phyloP scores from a whole-genome alignment of 1,140 invertebrate species.

The Drosophila pachea region DNA sequence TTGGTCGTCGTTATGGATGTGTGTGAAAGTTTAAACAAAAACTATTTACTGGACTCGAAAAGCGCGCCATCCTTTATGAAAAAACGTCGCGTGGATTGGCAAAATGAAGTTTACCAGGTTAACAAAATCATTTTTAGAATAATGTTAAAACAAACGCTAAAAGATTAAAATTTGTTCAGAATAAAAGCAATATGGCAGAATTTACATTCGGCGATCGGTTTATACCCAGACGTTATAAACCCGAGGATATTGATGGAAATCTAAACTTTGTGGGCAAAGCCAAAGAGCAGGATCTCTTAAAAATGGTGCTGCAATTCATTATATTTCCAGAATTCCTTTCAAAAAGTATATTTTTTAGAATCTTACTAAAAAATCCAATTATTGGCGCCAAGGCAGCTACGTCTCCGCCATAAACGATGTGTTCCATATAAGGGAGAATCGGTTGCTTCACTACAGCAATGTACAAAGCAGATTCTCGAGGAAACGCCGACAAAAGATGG shows the following conservation, averaged over 20 bases:
- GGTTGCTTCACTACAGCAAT: constrained; percentile 58
- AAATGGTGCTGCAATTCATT: constrained; percentile 28
- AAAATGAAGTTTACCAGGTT: constrained; percentile 53
- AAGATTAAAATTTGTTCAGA: constrained; percentile 9
- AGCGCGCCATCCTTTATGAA: constrained; percentile 45
- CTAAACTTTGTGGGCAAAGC: constrained; percentile 47
- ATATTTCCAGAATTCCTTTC: neutral
- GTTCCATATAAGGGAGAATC: constrained; percentile 45
- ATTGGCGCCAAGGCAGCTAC: constrained; percentile 63
- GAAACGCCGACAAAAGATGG: neutral
- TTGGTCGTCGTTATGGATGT: constrained; percentile 53
- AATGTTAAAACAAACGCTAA: neutral
- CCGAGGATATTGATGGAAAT: constrained; percentile 49
- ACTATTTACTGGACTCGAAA: constrained; percentile 45
- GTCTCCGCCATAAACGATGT: constrained; percentile 42
- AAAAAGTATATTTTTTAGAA: constrained; percentile 7
- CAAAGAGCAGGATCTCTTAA: constrained; percentile 59
- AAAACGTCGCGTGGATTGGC: constrained; percentile 49
- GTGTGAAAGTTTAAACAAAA: constrained; percentile 56
- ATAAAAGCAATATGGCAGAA: constrained; percentile 4
- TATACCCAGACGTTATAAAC: constrained; percentile 63
- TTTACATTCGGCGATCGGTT: constrained; percentile 56
- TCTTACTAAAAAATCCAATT: constrained; percentile 32
- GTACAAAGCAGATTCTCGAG: constrained; percentile 10
- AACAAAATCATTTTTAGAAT: neutral